Conservation (phyloP, 2,888 invertebrate genomes). For the Peribatodes rhomboidaria region DNA sequence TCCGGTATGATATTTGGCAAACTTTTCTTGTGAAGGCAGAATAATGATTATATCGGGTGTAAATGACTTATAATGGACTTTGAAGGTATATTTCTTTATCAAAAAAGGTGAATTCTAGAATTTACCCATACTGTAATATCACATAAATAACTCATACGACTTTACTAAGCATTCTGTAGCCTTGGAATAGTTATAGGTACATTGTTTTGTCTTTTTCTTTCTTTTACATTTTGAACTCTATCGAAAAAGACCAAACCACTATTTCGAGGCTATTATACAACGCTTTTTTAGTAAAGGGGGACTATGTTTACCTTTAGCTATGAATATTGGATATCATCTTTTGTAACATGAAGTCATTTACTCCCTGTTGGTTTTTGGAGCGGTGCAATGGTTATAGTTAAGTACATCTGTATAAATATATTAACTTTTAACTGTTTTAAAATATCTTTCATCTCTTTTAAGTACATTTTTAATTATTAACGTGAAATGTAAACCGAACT, state of each 20-base stretch:
- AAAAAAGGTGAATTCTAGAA: slow-evolving; percentile 41
- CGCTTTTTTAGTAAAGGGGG: no score
- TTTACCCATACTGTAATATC: not conserved
- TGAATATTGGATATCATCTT: not conserved
- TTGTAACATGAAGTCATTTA: slow-evolving; percentile 2
- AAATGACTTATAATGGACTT: slow-evolving; percentile 1
- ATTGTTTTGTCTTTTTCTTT: no score
- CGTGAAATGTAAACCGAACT: not conserved
- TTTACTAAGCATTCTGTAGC: no score
- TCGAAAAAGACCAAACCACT: no score
- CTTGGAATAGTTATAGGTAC: no score
- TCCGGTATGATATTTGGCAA: slow-evolving; percentile 1
- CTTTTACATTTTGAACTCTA: no score
- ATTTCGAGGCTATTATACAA: no score
- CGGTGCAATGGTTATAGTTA: slow-evolving; percentile 80
- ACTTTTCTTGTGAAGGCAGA: slow-evolving; percentile 20
- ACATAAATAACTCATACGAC: no score
- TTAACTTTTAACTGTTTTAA: slow-evolving; percentile 65
- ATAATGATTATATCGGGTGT: slow-evolving; percentile 33
- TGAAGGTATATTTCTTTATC: not conserved
- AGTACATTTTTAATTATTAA: slow-evolving; percentile 3
- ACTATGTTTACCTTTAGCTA: not conserved
- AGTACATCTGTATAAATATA: slow-evolving; percentile 65
- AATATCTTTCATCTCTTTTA: slow-evolving; percentile 33
- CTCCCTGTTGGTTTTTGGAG: slow-evolving; percentile 65